Percentiles rank a stretch among this genome's conserved stretches.
phyloP scores from a whole-genome alignment of 2,888 invertebrate genomes.

The Euplagia quadripunctaria region DNA sequence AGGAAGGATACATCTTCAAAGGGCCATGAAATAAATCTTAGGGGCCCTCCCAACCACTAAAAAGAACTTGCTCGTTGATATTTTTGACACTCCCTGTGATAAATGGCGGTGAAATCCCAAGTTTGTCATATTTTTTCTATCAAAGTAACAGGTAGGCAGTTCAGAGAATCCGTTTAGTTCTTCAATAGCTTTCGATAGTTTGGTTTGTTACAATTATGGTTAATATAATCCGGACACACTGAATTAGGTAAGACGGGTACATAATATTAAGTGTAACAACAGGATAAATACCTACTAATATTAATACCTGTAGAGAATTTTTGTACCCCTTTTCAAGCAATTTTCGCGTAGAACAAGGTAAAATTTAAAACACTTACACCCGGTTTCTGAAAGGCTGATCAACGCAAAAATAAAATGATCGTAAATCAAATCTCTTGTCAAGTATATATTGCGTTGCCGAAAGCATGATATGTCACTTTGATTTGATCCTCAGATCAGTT shows the following conservation, averaged over 20 bases:
- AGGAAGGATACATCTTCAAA: conserved; percentile 43
- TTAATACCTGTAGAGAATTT: no score
- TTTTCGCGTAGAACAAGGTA: no score
- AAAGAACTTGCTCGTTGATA: conserved; percentile 55
- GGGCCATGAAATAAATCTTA: conserved; percentile 51
- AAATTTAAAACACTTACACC: no score
- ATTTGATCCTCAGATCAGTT: no score
- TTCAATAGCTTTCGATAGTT: conserved; percentile 24
- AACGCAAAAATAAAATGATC: no score
- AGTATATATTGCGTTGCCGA: no score
- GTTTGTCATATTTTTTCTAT: conserved; percentile 53
- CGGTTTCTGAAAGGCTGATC: no score
- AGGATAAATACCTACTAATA: not conserved
- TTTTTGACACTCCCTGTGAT: conserved; percentile 56
- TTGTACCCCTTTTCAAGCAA: no score
- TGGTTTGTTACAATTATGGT: conserved; percentile 15
- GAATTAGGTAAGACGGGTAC: not conserved
- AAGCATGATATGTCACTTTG: no score
- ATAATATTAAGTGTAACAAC: no score
- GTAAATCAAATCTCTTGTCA: no score
- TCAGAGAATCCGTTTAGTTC: conserved; percentile 32
- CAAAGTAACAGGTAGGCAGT: conserved; percentile 53
- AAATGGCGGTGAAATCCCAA: conserved; percentile 47
- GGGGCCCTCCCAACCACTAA: conserved; percentile 52
- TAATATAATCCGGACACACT: not conserved